Base-by-base conservation (phyloP, 2,888 invertebrate species). In the Diadromus collaris region DNA sequence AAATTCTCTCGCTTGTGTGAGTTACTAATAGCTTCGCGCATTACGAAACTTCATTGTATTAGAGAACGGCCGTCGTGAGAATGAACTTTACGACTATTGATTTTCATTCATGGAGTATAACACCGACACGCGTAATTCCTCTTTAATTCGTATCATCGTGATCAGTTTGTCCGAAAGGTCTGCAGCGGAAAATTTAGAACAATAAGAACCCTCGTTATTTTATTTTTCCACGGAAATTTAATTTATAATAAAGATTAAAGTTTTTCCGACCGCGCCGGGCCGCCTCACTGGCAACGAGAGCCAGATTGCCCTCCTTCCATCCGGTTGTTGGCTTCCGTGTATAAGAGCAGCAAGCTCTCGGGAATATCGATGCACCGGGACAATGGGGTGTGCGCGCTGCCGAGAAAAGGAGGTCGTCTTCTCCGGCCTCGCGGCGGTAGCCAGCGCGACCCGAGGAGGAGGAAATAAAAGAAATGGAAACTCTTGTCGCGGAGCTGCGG, bases 401-500 rank as follows among this genome's bases (percentile, higher is more conserved):
- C 16, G 44, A 21, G 38, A 44, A 60, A 24, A 13, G 56, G 41
- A 13, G 24, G 51, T 21, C 51, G 51, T 3, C 21, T 24, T 44
- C 41, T 10, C 44, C 41, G 51, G n/a, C 21, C 24, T 58, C 65
- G 58, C 74, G 38, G 16, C 63, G 73, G 32, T 58, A 68, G 32
- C 58, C 58, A 51, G 46, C 61, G 76, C 61, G 65, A 48, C 69
- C 60, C 63, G 60, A 64, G 75, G 61, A 75, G 27, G 61, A 34
- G 19, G 82, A 78, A 84, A 79, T 65, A 71, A 46, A 76, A 68
- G 72, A 70, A 71, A 79, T 63, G 76, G 79, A 56, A 76, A 74
- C 38, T 68, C 68, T 32, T 38, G 19, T 58, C 51, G 34, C n/a
- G 54, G 67, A 54, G 64, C 24, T 65, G 27, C n/a, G 63, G 34